Conservation (phyloP, 2,888 invertebrate genomes). For the Chelonus formosanus region DNA sequence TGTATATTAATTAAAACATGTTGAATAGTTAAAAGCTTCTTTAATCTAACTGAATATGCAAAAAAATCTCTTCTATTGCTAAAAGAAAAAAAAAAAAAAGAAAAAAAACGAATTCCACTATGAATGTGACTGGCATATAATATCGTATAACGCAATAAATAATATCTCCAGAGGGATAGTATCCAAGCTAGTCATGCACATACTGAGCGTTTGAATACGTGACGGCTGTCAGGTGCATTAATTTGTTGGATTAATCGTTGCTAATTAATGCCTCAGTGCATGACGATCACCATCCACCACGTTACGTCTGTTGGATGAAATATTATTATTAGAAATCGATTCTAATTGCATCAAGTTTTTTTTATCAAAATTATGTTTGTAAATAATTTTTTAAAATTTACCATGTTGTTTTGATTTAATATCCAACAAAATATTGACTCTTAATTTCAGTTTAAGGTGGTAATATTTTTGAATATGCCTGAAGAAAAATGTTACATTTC, state of each 20-base stretch:
- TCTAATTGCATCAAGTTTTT: not conserved
- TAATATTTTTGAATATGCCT: too few relatives aligned
- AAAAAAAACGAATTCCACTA: not conserved
- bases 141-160: constrained; percentile 35
- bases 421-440: too few relatives aligned
- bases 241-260: constrained; percentile 51
- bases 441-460: too few relatives aligned
- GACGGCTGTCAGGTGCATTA: constrained; percentile 50
- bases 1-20: too few relatives aligned
- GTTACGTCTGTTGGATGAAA: constrained; percentile 32
- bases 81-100: not conserved
- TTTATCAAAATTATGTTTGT: too few relatives aligned
- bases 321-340: constrained; percentile 26
- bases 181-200: constrained; percentile 33
- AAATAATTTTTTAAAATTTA: too few relatives aligned
- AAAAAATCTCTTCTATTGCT: not conserved
- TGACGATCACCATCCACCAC: constrained; percentile 30
- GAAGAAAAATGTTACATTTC: too few relatives aligned
- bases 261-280: constrained; percentile 49
- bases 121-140: not conserved
- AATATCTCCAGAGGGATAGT: constrained; percentile 31
- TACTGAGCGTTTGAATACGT: constrained; percentile 37
- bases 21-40: not conserved
- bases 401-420: too few relatives aligned
- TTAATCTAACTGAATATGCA: not conserved